These are phyloP conservation scores for Drosophila tripunctata DNA, from an alignment of 2,888 invertebrate genomes.

Conservation along the genomic window DNA sequence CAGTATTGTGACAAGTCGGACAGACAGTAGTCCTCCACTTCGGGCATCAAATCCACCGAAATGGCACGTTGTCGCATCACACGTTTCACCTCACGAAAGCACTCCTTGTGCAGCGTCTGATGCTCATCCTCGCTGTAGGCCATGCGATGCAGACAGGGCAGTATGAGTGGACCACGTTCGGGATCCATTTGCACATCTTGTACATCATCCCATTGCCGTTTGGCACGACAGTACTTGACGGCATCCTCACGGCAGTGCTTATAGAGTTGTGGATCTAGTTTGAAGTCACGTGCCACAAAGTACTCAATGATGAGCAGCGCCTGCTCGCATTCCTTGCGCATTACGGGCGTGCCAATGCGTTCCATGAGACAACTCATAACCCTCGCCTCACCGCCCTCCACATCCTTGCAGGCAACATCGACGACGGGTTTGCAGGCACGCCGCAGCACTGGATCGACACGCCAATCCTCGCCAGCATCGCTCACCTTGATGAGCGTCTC, in stretches of 20 bases:
- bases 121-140: slow-evolving; percentile 85
- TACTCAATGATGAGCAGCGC: slow-evolving; percentile 98
- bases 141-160: slow-evolving; percentile 95
- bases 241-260: slow-evolving; percentile 95
- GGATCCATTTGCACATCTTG: slow-evolving; percentile 88
- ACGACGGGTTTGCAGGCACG: slow-evolving; percentile 95
- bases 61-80: slow-evolving; percentile 97
- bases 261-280: slow-evolving; percentile 94
- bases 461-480: slow-evolving; percentile 97
- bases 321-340: slow-evolving; percentile 95
- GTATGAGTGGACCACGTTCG: slow-evolving; percentile 91
- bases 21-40: slow-evolving; percentile 95
- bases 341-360: slow-evolving; percentile 90
- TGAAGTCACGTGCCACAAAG: slow-evolving; percentile 97
- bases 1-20: slow-evolving; percentile 93
- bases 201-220: slow-evolving; percentile 89
- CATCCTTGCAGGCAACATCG: slow-evolving; percentile 89
- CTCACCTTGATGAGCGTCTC: slow-evolving; percentile 93
- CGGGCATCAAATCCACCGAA: slow-evolving; percentile 96
- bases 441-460: slow-evolving; percentile 95
- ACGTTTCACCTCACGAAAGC: slow-evolving; percentile 90
- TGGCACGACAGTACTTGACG: slow-evolving; percentile 91
- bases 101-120: slow-evolving; percentile 86
- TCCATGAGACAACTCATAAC: slow-evolving; percentile 98
- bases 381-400: slow-evolving; percentile 90